phyloP scores from a whole-genome alignment of 2,888 invertebrate genomes.

The Mythimna pallens region DNA sequence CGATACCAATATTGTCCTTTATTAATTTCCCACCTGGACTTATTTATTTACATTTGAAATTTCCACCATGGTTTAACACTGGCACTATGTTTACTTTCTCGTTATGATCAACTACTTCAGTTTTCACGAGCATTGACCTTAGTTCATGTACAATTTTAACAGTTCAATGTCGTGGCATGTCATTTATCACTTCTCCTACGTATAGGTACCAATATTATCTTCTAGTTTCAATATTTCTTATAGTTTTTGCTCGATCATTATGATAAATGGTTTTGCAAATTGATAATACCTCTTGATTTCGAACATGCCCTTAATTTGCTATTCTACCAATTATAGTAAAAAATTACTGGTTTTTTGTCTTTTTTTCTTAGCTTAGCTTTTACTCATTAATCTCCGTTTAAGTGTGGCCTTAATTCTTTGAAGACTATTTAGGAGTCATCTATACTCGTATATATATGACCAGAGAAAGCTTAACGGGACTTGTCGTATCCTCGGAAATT shows the following conservation, averaged over 20 bases:
- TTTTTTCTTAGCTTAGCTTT: slow-evolving; percentile 34
- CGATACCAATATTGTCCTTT: neutral
- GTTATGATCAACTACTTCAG: neutral
- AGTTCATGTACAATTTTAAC: slow-evolving; percentile 8
- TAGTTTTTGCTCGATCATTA: neutral
- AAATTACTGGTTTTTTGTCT: slow-evolving; percentile 6
- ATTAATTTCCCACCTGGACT: neutral
- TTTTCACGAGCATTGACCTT: slow-evolving; percentile 6
- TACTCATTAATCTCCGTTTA: slow-evolving; percentile 55
- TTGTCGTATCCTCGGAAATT: slow-evolving; percentile 46
- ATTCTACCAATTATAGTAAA: slow-evolving; percentile 22
- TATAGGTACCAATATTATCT: neutral
- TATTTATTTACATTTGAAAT: neutral
- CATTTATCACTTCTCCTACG: slow-evolving; percentile 23
- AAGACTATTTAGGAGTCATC: slow-evolving; percentile 52
- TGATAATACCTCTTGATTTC: slow-evolving; percentile 23
- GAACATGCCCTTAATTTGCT: slow-evolving; percentile 33
- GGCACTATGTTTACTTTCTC: neutral
- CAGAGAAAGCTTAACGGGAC: slow-evolving; percentile 65
- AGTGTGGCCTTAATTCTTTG: slow-evolving; percentile 60
- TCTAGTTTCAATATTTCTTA: neutral
- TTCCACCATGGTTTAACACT: no score
- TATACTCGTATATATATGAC: slow-evolving; percentile 24
- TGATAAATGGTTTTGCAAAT: slow-evolving; percentile 24
- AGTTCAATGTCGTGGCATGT: slow-evolving; percentile 6